Conservation (phyloP, 2,888 invertebrate genomes). For the Polydrusus tereticollis region DNA sequence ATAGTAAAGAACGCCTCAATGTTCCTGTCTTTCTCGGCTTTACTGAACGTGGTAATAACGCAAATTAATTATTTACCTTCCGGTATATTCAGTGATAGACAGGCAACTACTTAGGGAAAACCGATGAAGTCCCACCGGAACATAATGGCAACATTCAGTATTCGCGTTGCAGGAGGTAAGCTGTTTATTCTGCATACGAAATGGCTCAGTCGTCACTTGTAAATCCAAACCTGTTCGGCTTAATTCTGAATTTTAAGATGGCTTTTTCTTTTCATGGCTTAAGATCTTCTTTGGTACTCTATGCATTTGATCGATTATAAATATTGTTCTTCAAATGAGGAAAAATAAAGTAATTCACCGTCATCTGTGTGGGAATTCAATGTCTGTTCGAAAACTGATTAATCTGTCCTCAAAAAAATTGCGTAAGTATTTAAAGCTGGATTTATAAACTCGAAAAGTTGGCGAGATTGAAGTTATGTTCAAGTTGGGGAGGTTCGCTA, state of each 20-base stretch:
- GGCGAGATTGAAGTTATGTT: too few relatives aligned
- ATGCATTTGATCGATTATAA: too few relatives aligned
- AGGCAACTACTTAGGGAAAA: slow-evolving; percentile 27
- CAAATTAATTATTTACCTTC: slow-evolving; percentile 23
- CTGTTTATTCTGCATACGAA: slow-evolving; percentile 23
- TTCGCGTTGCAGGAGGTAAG: slow-evolving; percentile 11
- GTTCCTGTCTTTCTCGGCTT: not conserved
- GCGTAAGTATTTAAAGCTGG: too few relatives aligned
- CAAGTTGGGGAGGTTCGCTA: too few relatives aligned
- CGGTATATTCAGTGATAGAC: slow-evolving; percentile 18
- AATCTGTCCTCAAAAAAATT: too few relatives aligned
- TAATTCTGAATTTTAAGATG: not conserved
- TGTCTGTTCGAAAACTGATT: too few relatives aligned
- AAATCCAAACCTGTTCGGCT: not conserved
- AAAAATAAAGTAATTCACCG: too few relatives aligned
- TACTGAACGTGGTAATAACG: not conserved
- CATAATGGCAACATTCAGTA: not conserved
- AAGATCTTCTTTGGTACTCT: too few relatives aligned
- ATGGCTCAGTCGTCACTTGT: not conserved
- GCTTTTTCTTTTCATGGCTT: not conserved
- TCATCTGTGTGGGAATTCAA: too few relatives aligned
- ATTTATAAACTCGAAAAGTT: too few relatives aligned
- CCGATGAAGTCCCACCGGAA: slow-evolving; percentile 25
- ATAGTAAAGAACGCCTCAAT: too few relatives aligned
- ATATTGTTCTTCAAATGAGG: too few relatives aligned